Evolutionary conservation across 2,113 vertebrate species (phyloP).

Genomic region (Podarcis muralis): DNA sequence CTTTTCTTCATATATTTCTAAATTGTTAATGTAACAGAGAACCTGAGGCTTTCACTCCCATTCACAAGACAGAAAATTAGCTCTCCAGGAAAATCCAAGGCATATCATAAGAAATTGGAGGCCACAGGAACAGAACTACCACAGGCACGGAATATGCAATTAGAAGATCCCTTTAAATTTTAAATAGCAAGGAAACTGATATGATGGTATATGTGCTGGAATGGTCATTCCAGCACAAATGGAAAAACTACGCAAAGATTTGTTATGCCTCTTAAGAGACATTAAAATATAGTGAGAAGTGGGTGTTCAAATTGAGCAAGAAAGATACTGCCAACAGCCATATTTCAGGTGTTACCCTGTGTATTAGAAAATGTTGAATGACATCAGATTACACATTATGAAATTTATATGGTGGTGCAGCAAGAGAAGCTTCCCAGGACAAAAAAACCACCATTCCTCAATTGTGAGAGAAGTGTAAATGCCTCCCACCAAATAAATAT

Average conservation of each 20-base stretch:
- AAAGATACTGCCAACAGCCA: rapidly evolving
- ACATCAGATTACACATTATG: slow-evolving; percentile 2
- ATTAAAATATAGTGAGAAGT: slow-evolving; percentile 35
- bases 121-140: not conserved
- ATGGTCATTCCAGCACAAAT: slow-evolving; percentile 3
- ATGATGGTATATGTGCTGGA: not conserved
- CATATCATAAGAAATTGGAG: slow-evolving; percentile 38
- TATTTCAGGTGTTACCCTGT: slow-evolving; percentile 14
- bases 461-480: not conserved
- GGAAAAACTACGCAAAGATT: slow-evolving; percentile 4
- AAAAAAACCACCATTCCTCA: not conserved
- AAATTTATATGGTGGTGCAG: slow-evolving; percentile 19
- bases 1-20: not conserved
- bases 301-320: slow-evolving; percentile 2
- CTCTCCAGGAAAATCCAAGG: slow-evolving; percentile 24
- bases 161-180: slow-evolving; percentile 39
- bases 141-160: slow-evolving; percentile 11
- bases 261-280: slow-evolving; percentile 21
- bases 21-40: slow-evolving; percentile 28
- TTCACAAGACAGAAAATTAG: not conserved
- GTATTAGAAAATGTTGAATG: slow-evolving; percentile 6
- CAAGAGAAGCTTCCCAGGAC: not conserved
- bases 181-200: slow-evolving; percentile 31
- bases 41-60: slow-evolving; percentile 26
- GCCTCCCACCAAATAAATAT: not conserved